Evolutionary conservation across 2,797 vertebrate species (phyloP).

Genomic region (Alfaro cultratus): DNA sequence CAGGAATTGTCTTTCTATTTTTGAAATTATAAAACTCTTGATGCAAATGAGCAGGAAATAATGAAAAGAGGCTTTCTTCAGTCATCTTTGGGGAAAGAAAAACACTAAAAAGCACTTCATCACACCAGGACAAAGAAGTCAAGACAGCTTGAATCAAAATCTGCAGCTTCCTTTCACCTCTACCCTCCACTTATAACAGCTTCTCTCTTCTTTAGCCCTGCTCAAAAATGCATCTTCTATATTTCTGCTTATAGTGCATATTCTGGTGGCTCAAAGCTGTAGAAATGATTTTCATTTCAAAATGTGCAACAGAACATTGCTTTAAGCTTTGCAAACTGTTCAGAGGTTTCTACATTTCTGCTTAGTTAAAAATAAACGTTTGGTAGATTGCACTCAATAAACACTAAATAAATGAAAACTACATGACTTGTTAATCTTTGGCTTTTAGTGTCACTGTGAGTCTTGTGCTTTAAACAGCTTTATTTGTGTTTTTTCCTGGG

Average conservation of each 20-base stretch:
- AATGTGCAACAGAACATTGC: neutral
- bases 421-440: neutral
- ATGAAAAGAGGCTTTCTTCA: slow-evolving; percentile 23
- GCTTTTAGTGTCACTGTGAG: neutral
- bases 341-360: neutral
- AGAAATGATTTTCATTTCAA: slow-evolving; percentile 6
- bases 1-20: slow-evolving; percentile 65
- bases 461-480: neutral
- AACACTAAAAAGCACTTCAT: neutral
- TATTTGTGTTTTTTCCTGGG: neutral
- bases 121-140: neutral
- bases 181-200: slow-evolving; percentile 1
- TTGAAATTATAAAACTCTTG: slow-evolving; percentile 54
- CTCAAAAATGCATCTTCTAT: slow-evolving; percentile 9
- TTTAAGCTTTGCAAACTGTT: neutral
- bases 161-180: slow-evolving; percentile 6
- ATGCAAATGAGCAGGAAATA: slow-evolving; percentile 40
- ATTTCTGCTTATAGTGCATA: slow-evolving; percentile 8
- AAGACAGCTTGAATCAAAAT: slow-evolving; percentile 3
- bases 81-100: slow-evolving; percentile 3
- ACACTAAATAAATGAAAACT: neutral
- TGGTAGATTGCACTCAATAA: neutral
- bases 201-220: neutral
- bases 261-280: neutral
- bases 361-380: neutral